A percentile compares a stretch with the other conserved stretches of the same genome.
These are phyloP conservation scores for Aethina tumida DNA, from an alignment of 1,140 invertebrate genomes.

Conservation along the genomic window DNA sequence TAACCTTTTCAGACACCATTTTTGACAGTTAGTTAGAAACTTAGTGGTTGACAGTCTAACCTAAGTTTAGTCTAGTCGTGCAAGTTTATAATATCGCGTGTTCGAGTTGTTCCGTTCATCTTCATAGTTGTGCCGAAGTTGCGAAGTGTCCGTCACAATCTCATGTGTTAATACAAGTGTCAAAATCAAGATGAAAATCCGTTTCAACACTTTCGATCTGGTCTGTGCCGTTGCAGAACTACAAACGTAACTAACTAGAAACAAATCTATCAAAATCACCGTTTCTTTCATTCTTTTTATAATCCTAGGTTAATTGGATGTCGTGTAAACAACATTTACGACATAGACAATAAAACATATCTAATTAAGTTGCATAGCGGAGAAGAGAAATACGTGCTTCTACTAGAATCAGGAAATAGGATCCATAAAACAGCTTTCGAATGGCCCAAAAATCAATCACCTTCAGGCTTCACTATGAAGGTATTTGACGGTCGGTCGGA, in stretches of 20 bases:
- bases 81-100: too few species aligned
- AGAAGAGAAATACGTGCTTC: slow-evolving; percentile 75
- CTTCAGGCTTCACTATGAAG: slow-evolving; percentile 97
- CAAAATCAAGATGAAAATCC: slow-evolving; percentile 78
- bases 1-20: too few species aligned
- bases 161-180: too few species aligned
- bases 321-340: slow-evolving; percentile 95
- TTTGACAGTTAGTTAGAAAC: too few species aligned
- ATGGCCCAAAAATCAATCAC: slow-evolving; percentile 95
- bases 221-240: slow-evolving; percentile 76
- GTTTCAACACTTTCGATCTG: slow-evolving; percentile 87
- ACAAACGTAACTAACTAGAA: slow-evolving; percentile 54
- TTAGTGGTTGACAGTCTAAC: too few species aligned
- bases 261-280: slow-evolving; percentile 11
- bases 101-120: too few species aligned
- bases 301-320: slow-evolving; percentile 71
- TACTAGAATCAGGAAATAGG: slow-evolving; percentile 90
- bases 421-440: slow-evolving; percentile 93
- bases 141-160: too few species aligned
- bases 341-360: slow-evolving; percentile 95
- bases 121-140: too few species aligned
- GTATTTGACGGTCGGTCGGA: slow-evolving; percentile 42
- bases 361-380: slow-evolving; percentile 77
- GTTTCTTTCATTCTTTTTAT: slow-evolving; percentile 18
- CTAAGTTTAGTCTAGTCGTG: too few species aligned